These are phyloP conservation scores for Trissoscelio sp. DNA, from an alignment of 2,888 invertebrate genomes.

Conservation along the genomic window DNA sequence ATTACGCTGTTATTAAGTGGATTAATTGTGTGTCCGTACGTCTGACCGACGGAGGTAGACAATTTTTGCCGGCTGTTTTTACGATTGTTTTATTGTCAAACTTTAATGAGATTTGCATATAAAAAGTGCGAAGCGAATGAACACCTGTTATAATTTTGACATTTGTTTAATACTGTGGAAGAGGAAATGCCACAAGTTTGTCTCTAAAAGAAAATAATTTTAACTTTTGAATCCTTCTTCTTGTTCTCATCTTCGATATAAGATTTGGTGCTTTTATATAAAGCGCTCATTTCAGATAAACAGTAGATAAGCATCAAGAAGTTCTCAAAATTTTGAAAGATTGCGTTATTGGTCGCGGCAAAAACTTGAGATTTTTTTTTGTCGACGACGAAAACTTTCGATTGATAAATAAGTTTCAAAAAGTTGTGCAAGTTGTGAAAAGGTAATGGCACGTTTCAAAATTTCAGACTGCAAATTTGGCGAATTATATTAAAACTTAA, in stretches of 20 bases:
- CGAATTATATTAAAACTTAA: constrained; percentile 26
- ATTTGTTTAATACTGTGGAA: background rate
- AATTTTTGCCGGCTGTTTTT: background rate
- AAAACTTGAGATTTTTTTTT: background rate
- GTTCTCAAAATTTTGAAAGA: constrained; percentile 10
- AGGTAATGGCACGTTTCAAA: constrained; percentile 5
- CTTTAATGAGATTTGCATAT: background rate
- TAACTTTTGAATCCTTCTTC: too few species aligned
- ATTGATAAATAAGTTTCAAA: constrained; percentile 19
- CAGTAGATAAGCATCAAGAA: background rate
- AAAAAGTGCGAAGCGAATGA: background rate
- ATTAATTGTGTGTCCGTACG: constrained; percentile 5
- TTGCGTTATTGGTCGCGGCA: constrained; percentile 15
- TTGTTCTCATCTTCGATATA: too few species aligned
- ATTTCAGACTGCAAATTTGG: constrained; percentile 5
- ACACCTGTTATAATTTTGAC: background rate
- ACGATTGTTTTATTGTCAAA: background rate
- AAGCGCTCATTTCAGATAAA: constrained; percentile 1
- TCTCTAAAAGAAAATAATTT: background rate
- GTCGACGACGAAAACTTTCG: background rate
- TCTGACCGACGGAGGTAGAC: background rate
- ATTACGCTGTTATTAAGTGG: constrained; percentile 15
- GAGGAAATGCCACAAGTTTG: background rate
- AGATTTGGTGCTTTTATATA: background rate
- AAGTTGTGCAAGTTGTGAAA: constrained; percentile 1